A percentile compares a stretch with the other conserved stretches of the same genome.
These are phyloP conservation scores for Cecropterus lyciades DNA, from an alignment of 1,140 invertebrate species.

Conservation along the genomic window DNA sequence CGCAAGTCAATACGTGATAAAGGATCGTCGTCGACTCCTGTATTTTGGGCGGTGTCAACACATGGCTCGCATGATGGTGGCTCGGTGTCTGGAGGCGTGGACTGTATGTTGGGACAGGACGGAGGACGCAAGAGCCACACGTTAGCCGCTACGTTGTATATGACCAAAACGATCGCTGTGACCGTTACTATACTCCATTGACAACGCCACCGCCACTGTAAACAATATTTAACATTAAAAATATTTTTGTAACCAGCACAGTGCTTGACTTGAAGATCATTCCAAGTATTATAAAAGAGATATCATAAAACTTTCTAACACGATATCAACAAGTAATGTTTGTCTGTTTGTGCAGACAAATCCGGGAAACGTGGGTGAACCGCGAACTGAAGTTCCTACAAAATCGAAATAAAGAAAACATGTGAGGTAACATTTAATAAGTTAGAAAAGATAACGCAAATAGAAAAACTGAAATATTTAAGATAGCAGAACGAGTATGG, in stretches of 20 bases:
- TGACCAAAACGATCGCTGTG: constrained; percentile 86
- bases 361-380: not conserved
- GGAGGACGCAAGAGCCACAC: constrained; percentile 86
- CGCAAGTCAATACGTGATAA: constrained; percentile 86
- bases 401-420: too few species aligned
- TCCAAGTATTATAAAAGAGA: too few species aligned
- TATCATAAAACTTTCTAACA: too few species aligned
- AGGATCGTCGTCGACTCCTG: constrained; percentile 73
- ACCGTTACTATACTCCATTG: constrained; percentile 89
- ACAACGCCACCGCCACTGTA: constrained; percentile 85
- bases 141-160: constrained; percentile 89
- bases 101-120: constrained; percentile 52
- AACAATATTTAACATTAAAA: not conserved
- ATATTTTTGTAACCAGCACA: not conserved
- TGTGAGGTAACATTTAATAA: too few species aligned
- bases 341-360: too few species aligned
- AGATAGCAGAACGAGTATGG: too few species aligned
- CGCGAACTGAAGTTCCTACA: too few species aligned
- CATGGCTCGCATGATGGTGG: constrained; percentile 71
- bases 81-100: constrained; percentile 50
- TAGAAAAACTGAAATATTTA: too few species aligned
- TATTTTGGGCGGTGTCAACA: constrained; percentile 58
- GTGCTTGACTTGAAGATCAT: too few species aligned
- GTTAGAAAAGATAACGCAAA: too few species aligned
- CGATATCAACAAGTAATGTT: too few species aligned